phyloP scores from a whole-genome alignment of 2,113 vertebrate genomes.

The Mesocricetus auratus region DNA sequence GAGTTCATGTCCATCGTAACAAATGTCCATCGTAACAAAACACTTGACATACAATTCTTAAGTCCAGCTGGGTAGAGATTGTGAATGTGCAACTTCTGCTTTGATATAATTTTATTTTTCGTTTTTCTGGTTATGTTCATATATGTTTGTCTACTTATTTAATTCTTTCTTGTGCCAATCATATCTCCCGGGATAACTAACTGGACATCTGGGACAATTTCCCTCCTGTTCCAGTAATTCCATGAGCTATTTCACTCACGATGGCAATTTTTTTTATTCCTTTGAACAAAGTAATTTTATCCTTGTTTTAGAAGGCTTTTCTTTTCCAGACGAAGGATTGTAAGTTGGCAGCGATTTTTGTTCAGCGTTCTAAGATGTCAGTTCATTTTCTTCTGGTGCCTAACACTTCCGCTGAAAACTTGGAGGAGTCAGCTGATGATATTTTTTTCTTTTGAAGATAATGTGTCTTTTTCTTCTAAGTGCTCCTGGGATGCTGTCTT shows the following conservation, averaged over 20 bases:
- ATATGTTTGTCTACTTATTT: not conserved
- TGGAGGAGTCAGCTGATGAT: conserved; percentile 28
- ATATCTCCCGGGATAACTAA: not conserved
- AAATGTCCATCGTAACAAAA: not conserved
- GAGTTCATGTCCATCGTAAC: not conserved
- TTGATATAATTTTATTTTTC: not conserved
- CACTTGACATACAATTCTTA: not conserved
- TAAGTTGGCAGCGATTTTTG: conserved; percentile 6
- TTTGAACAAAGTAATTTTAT: conserved; percentile 36
- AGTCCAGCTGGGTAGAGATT: not conserved
- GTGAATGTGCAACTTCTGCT: not conserved
- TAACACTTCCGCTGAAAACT: conserved; percentile 21
- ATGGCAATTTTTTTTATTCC: conserved; percentile 33
- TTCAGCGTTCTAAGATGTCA: not conserved
- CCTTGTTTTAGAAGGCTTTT: conserved; percentile 47
- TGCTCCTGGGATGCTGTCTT: conserved; percentile 41
- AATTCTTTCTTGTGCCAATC: not conserved
- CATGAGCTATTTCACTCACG: not conserved
- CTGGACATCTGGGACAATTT: not conserved
- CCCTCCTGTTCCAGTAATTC: conserved; percentile 16
- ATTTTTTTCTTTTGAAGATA: conserved; percentile 23
- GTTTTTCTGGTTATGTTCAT: not conserved
- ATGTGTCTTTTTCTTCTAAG: conserved; percentile 29
- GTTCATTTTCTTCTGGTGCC: conserved; percentile 52
- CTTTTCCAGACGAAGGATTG: not conserved